Percentiles rank a stretch among this genome's conserved stretches.
Conservation (phyloP, 2,797 vertebrate species). For the Pantherophis vulpinus region DNA sequence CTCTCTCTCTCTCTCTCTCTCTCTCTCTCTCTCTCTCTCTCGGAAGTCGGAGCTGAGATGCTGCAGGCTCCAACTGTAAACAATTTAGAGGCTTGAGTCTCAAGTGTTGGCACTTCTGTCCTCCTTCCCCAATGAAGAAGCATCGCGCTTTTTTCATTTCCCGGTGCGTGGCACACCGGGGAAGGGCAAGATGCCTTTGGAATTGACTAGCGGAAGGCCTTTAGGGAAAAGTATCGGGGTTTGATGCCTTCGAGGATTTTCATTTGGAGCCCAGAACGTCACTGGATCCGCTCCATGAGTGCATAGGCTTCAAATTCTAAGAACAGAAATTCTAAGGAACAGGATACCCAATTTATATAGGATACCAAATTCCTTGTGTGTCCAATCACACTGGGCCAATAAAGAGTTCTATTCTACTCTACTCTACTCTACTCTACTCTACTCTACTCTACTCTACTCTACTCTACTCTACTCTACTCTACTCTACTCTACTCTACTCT, state of each 20-base stretch:
- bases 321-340: background rate
- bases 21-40: too few relatives aligned
- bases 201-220: background rate
- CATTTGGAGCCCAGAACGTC: background rate
- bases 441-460: too few relatives aligned
- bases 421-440: too few relatives aligned
- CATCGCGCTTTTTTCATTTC: background rate
- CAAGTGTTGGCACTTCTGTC: background rate
- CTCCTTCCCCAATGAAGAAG: background rate
- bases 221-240: background rate
- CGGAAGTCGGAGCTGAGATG: background rate
- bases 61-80: background rate
- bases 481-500: too few relatives aligned
- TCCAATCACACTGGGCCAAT: too few relatives aligned
- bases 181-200: background rate
- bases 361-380: too few relatives aligned
- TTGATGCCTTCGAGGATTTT: background rate
- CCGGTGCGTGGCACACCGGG: background rate
- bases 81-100: background rate
- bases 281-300: background rate
- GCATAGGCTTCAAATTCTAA: background rate
- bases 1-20: too few relatives aligned
- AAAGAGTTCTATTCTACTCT: too few relatives aligned
- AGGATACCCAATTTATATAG: background rate
- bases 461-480: too few relatives aligned